Evolutionary conservation across 2,797 vertebrate genomes (phyloP).

Genomic region (Lepus townsendii): DNA sequence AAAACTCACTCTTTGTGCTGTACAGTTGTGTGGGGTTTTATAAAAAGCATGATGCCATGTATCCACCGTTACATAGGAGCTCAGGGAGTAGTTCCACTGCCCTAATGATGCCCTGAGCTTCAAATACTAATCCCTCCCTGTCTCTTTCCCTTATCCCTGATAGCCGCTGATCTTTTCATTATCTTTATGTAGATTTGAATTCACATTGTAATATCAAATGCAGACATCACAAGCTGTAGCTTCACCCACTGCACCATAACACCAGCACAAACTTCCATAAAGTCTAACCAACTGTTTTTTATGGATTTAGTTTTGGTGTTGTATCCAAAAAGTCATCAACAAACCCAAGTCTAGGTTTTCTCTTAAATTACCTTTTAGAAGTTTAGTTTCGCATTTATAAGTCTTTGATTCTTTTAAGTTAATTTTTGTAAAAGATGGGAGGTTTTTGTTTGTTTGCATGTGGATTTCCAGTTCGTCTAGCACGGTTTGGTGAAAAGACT

Average conservation of each 20-base stretch:
- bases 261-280: not conserved
- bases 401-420: not conserved
- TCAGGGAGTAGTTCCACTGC: not conserved
- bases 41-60: not conserved
- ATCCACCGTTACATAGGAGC: not conserved
- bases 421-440: not conserved
- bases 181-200: not conserved
- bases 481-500: constrained; percentile 1
- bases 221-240: too few relatives aligned
- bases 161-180: not conserved
- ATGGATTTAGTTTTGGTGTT: not conserved
- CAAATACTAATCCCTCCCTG: too few relatives aligned
- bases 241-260: too few relatives aligned
- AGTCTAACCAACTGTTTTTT: not conserved
- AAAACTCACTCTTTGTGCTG: not conserved
- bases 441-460: not conserved
- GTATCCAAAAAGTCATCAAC: not conserved
- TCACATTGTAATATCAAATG: too few relatives aligned
- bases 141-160: not conserved
- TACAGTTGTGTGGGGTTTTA: not conserved
- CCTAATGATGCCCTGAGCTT: not conserved
- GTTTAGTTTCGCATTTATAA: constrained; percentile 32
- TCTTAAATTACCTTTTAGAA: not conserved
- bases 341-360: not conserved
- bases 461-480: not conserved